Evolutionary conservation across 2,888 invertebrate genomes (phyloP).

Genomic region (Coleophora flavipennella): DNA sequence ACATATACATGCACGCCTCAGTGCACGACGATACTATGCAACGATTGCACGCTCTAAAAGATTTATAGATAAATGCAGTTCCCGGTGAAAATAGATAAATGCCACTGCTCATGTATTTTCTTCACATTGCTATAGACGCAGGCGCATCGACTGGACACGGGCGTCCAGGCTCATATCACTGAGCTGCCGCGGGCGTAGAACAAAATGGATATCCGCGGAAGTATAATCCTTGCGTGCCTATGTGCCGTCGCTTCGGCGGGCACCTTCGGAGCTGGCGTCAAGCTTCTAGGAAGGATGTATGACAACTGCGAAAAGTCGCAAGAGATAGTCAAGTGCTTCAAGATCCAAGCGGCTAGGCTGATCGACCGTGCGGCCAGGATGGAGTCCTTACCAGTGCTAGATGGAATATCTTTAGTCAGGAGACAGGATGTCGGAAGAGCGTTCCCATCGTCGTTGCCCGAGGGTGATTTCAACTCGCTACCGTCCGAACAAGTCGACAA

Average conservation of each 20-base stretch:
- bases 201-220: slow-evolving; percentile 61
- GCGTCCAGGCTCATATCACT: slow-evolving; percentile 28
- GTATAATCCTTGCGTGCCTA: slow-evolving; percentile 51
- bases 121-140: slow-evolving; percentile 67
- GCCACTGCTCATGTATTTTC: slow-evolving; percentile 63
- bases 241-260: slow-evolving; percentile 46
- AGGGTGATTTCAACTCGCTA: slow-evolving; percentile 73
- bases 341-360: slow-evolving; percentile 78
- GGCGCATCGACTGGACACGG: slow-evolving; percentile 55
- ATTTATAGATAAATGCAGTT: slow-evolving; percentile 73
- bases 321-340: slow-evolving; percentile 79
- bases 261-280: slow-evolving; percentile 54
- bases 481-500: slow-evolving; percentile 75
- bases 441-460: slow-evolving; percentile 64
- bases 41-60: slow-evolving; percentile 74
- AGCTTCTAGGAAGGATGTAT: slow-evolving; percentile 69
- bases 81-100: slow-evolving; percentile 74
- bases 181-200: slow-evolving; percentile 37
- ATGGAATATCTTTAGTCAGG: slow-evolving; percentile 74
- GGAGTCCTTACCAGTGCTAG: slow-evolving; percentile 73
- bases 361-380: slow-evolving; percentile 76
- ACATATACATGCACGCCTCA: slow-evolving; percentile 52
- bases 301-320: slow-evolving; percentile 76
- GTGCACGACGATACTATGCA: slow-evolving; percentile 66
- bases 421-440: slow-evolving; percentile 56